phyloP scores from a whole-genome alignment of 2,797 vertebrate genomes.

The Mastacembelus armatus region DNA sequence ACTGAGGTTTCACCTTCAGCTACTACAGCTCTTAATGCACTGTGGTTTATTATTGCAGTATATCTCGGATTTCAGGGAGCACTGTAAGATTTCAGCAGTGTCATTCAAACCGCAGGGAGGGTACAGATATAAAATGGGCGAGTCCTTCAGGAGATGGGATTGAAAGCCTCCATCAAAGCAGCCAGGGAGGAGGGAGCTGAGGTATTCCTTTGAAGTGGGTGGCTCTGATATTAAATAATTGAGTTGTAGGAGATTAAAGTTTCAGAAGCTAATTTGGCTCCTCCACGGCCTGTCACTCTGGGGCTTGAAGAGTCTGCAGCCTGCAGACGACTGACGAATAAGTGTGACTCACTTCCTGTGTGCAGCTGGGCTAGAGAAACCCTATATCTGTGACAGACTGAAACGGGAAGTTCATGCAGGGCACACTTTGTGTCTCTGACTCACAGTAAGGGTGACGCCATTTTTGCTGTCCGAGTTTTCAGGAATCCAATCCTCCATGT shows the following conservation, averaged over 20 bases:
- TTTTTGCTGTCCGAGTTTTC: constrained; percentile 76
- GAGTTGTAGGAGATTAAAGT: constrained; percentile 83
- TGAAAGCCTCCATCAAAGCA: constrained; percentile 73
- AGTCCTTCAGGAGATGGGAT: constrained; percentile 70
- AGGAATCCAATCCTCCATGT: constrained; percentile 75
- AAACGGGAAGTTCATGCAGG: constrained; percentile 82
- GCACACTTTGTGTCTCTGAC: constrained; percentile 70
- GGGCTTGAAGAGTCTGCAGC: constrained; percentile 67
- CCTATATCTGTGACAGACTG: constrained; percentile 75
- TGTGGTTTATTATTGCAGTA: constrained; percentile 53
- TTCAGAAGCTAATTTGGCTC: constrained; percentile 82
- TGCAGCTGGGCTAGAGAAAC: constrained; percentile 78
- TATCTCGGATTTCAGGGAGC: constrained; percentile 61
- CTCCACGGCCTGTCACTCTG: constrained; percentile 71
- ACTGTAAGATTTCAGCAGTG: constrained; percentile 57
- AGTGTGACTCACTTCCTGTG: constrained; percentile 82
- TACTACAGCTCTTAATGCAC: constrained; percentile 39
- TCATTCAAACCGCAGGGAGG: constrained; percentile 67
- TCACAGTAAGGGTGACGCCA: constrained; percentile 77
- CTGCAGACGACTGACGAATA: constrained; percentile 73
- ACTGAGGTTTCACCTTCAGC: constrained; percentile 48
- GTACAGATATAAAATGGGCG: constrained; percentile 71
- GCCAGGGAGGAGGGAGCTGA: constrained; percentile 59
- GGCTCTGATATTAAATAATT: constrained; percentile 85
- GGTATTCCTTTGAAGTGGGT: constrained; percentile 81